Evolutionary conservation across 1,140 invertebrate genomes (phyloP).

Genomic region (Heliconius hermathena): DNA sequence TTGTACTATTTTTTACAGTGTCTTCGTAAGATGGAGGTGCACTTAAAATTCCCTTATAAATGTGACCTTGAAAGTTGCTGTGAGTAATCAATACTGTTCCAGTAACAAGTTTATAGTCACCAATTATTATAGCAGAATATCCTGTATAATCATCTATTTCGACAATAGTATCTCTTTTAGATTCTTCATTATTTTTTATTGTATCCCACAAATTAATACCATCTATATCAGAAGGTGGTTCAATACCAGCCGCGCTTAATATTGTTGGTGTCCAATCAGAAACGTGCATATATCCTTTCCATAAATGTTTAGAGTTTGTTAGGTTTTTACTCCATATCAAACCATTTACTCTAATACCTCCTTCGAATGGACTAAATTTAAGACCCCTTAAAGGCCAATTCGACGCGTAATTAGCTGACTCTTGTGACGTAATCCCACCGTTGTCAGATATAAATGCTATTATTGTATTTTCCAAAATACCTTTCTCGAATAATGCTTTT

Average conservation of each 20-base stretch:
- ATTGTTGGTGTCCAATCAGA: constrained; percentile 95
- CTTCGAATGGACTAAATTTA: constrained; percentile 94
- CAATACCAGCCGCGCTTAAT: constrained; percentile 49
- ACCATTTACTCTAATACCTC: constrained; percentile 89
- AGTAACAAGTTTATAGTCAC: constrained; percentile 64
- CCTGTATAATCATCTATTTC: constrained; percentile 67
- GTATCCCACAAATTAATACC: constrained; percentile 64
- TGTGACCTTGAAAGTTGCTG: constrained; percentile 58
- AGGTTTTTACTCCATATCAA: constrained; percentile 90
- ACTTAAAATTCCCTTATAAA: constrained; percentile 54
- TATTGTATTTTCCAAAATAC: constrained; percentile 84
- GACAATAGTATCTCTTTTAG: constrained; percentile 54
- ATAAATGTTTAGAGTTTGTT: constrained; percentile 83
- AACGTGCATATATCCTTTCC: constrained; percentile 90
- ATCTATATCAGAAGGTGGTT: constrained; percentile 55
- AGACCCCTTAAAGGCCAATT: constrained; percentile 93
- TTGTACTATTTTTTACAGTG: constrained; percentile 50
- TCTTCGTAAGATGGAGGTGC: constrained; percentile 52
- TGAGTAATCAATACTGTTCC: constrained; percentile 46
- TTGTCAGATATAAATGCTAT: constrained; percentile 91
- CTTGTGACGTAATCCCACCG: constrained; percentile 88
- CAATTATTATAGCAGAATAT: constrained; percentile 55
- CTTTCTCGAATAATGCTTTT: constrained; percentile 56
- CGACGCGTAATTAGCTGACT: constrained; percentile 89
- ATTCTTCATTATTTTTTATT: constrained; percentile 52